Percentiles rank a stretch among this genome's conserved stretches.
phyloP scores from a whole-genome alignment of 1,140 invertebrate genomes.

The Cydia fagiglandana region DNA sequence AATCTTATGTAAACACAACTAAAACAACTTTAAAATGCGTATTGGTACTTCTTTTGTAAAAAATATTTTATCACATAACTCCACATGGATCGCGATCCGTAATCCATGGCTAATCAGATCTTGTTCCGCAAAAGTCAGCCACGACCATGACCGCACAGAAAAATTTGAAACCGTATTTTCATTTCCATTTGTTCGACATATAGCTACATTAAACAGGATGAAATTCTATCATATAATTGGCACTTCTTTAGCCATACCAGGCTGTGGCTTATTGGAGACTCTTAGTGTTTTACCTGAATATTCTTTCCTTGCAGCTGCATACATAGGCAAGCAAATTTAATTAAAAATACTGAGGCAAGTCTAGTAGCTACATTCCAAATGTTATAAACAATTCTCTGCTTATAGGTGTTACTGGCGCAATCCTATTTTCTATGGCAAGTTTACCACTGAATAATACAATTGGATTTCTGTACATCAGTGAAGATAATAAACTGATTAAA shows the following conservation, averaged over 20 bases:
- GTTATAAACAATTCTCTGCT: conserved; percentile 36
- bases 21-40: conserved; percentile 4
- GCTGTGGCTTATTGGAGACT: conserved; percentile 57
- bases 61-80: not conserved
- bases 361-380: not conserved
- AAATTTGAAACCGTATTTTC: conserved; percentile 66
- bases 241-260: conserved; percentile 54
- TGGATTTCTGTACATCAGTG: conserved; percentile 80
- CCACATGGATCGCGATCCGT: not conserved
- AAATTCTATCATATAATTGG: conserved; percentile 68
- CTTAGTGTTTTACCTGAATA: conserved; percentile 49
- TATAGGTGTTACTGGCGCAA: conserved; percentile 70
- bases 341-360: conserved; percentile 35
- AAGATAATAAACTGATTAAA: conserved; percentile 75
- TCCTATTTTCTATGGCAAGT: conserved; percentile 63
- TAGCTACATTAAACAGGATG: conserved; percentile 63
- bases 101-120: not conserved
- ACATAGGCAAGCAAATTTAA: conserved; percentile 52
- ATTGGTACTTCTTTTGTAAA: conserved; percentile 30
- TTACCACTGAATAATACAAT: conserved; percentile 75
- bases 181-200: conserved; percentile 62
- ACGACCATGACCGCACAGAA: not conserved
- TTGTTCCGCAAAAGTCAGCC: not conserved
- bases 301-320: conserved; percentile 50
- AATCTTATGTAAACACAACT: not conserved